Base-by-base conservation (phyloP, 2,113 vertebrate genomes). In the Felis chaus region DNA sequence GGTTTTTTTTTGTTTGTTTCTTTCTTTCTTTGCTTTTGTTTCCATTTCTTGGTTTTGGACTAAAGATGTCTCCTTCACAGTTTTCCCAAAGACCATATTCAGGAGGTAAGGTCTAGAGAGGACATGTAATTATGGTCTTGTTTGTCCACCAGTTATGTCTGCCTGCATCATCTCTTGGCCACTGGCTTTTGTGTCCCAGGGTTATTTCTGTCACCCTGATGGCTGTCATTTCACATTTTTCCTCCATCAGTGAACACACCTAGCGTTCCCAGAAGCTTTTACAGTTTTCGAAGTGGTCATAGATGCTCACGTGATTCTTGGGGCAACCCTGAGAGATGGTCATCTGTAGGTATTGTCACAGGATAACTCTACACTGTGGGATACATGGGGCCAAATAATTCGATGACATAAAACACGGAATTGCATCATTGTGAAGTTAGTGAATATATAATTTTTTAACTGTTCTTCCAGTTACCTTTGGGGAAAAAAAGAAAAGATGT, bases 31-130 rank as follows among this genome's bases (percentile, higher is more conserved):
- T 31, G 12, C 39, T 91, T 85, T 39, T 41, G 45, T 63, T 96
- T 87, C 53, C 7, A 19, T 81, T 36, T 89, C 80, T 76, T 84
- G 66, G 71, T 66, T 45, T 50, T 80, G 63, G 39, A 80, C 48
- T 50, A 71, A 74, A 50, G 18, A 55, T 36, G 39, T 84, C 41
- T 69, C 57, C 66, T 11, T 66, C 36, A 69, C 10, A 55, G 4
- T 93, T 94, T 95, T 87, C 50, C 65, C 89, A n/a, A 76, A 80
- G 41, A n/a, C 33, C n/a, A 11, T 8, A 88, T 57, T 94, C 33
- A 74, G 41, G 66, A 84, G 63, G 55, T 2, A 33, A 91, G 61
- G 39, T 39, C 66, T 91, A 45, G 36, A 80, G 53, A 73, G 16
- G 31, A 71, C 19, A 19, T 16, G 12, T 45, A 55, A 61, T 29